Conservation (phyloP, 2,797 vertebrate genomes). For the Cossypha dichroa region DNA sequence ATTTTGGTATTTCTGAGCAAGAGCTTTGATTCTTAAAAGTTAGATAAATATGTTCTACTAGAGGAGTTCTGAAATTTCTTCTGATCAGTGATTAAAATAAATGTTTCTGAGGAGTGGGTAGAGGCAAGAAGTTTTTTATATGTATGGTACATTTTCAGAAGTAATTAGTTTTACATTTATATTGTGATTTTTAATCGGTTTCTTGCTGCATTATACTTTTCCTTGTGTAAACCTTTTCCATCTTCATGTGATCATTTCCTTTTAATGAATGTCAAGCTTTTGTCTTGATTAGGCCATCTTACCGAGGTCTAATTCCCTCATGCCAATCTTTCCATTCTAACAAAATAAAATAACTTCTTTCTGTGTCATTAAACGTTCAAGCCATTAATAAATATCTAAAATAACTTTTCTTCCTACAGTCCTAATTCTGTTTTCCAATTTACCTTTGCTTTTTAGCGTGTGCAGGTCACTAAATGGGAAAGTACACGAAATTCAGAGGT, state of each 20-base stretch:
- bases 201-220: background rate
- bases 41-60: background rate
- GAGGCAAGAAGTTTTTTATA: background rate
- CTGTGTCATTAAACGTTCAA: background rate
- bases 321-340: background rate
- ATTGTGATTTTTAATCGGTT: background rate
- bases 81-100: background rate
- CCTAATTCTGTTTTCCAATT: background rate
- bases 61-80: slow-evolving; percentile 11
- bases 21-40: slow-evolving; percentile 37
- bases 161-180: background rate
- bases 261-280: background rate
- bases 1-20: slow-evolving; percentile 26
- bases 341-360: background rate
- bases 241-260: background rate
- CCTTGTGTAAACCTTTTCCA: background rate
- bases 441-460: background rate
- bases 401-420: background rate
- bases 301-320: background rate
- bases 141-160: background rate
- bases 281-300: background rate
- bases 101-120: background rate
- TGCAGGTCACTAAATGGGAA: background rate
- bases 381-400: background rate
- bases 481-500: background rate